These are phyloP conservation scores for Diaphora mendica DNA, from an alignment of 2,888 invertebrate genomes.

Conservation along the genomic window DNA sequence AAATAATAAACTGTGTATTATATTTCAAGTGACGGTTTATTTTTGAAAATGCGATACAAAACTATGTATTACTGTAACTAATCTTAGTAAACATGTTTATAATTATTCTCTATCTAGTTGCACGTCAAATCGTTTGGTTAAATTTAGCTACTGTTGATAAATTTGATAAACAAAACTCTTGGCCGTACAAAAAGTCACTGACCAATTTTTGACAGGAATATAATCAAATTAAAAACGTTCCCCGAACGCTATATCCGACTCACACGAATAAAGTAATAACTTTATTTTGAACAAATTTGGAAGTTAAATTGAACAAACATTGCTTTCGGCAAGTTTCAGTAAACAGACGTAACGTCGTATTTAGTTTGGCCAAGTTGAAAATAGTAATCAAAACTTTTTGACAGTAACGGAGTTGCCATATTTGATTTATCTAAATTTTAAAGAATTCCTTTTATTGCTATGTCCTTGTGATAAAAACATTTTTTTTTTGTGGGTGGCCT, in stretches of 20 bases:
- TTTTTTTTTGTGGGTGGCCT: too few species aligned
- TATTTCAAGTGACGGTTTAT: too few species aligned
- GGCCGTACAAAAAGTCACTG: background rate
- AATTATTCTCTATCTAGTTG: too few species aligned
- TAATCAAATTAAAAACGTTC: background rate
- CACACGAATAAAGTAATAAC: constrained; percentile 4
- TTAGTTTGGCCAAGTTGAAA: constrained; percentile 2
- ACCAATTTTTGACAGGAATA: background rate
- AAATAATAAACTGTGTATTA: background rate
- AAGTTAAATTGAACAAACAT: constrained; percentile 16
- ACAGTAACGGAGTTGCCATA: background rate
- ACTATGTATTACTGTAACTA: too few species aligned
- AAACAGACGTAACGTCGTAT: background rate
- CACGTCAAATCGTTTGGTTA: background rate
- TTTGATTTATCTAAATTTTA: background rate
- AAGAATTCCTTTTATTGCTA: too few species aligned
- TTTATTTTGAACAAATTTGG: constrained; percentile 10
- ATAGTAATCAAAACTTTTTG: constrained; percentile 12
- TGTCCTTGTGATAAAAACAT: too few species aligned
- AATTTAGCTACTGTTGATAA: background rate
- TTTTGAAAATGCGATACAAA: too few species aligned
- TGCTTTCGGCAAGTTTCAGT: background rate
- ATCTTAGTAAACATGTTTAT: too few species aligned
- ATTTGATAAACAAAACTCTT: background rate
- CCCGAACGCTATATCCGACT: background rate